These are phyloP conservation scores for Lithodes maja DNA, from an alignment of 2,888 invertebrate genomes.

Conservation along the genomic window DNA sequence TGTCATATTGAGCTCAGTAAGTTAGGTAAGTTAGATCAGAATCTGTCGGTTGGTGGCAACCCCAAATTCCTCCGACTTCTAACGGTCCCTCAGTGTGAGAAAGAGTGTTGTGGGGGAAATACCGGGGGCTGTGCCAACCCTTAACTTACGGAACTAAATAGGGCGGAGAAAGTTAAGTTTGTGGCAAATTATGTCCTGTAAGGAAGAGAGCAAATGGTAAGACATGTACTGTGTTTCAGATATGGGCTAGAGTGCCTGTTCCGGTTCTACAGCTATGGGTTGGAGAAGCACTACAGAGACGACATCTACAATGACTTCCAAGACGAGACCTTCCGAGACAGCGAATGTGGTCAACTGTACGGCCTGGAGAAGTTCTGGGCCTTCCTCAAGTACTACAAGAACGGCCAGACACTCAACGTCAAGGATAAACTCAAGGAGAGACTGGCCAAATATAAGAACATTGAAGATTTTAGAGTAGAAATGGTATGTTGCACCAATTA, in stretches of 20 bases:
- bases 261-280: conserved; percentile 97
- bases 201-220: neutral
- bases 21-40: too few species aligned
- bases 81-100: too few species aligned
- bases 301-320: conserved; percentile 97
- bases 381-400: conserved; percentile 96
- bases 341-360: conserved; percentile 94
- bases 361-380: conserved; percentile 99
- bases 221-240: too few species aligned
- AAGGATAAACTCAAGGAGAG: conserved; percentile 83
- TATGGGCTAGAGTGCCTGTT: conserved; percentile 84
- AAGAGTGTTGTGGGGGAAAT: too few species aligned
- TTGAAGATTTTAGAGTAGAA: conserved; percentile 85
- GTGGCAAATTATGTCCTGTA: neutral
- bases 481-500: conserved; percentile 48
- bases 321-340: conserved; percentile 91
- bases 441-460: conserved; percentile 86
- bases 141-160: neutral
- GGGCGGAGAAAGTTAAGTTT: neutral
- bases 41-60: too few species aligned
- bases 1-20: neutral
- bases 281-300: conserved; percentile 96
- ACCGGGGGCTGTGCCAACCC: too few species aligned
- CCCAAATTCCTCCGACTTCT: too few species aligned
- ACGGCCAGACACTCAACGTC: conserved; percentile 84